Percentiles rank a stretch among this genome's conserved stretches.
These are phyloP conservation scores for Scolopax mira DNA, from an alignment of 2,113 vertebrate species.

Conservation along the genomic window DNA sequence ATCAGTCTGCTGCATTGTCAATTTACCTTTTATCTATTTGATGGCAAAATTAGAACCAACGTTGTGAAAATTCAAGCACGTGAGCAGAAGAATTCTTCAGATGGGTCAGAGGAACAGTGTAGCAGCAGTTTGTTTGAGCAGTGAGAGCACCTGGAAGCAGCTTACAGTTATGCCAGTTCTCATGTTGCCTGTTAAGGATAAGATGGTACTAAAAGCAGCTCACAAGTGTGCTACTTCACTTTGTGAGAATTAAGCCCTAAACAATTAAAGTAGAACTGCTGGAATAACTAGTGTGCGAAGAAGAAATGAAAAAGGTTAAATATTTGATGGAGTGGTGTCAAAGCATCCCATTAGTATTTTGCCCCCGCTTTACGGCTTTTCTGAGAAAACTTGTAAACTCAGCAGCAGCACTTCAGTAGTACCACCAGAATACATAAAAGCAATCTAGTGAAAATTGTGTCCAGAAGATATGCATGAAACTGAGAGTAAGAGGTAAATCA, in stretches of 20 bases:
- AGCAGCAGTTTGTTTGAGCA: neutral
- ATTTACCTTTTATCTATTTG: neutral
- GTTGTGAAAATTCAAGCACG: neutral
- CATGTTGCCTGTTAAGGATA: neutral
- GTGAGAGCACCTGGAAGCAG: neutral
- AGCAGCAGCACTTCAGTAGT: neutral
- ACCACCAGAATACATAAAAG: conserved; percentile 18
- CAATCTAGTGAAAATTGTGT: neutral
- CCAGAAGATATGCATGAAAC: conserved; percentile 13
- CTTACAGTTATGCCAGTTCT: neutral
- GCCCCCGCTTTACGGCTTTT: conserved; percentile 14
- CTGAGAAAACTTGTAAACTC: conserved; percentile 35
- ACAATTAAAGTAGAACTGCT: conserved; percentile 40
- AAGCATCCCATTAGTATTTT: conserved; percentile 48
- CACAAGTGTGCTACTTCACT: neutral
- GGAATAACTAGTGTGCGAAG: conserved; percentile 22
- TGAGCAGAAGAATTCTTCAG: neutral
- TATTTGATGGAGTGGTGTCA: conserved; percentile 58
- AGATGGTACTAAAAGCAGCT: conserved; percentile 21
- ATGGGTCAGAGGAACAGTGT: neutral
- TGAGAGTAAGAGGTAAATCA: neutral
- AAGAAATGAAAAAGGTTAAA: conserved; percentile 54
- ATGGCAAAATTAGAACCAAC: neutral
- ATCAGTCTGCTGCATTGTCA: neutral
- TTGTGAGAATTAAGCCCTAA: conserved; percentile 23